Base-by-base conservation (phyloP, 2,888 invertebrate genomes). In the Epinotia nisella region DNA sequence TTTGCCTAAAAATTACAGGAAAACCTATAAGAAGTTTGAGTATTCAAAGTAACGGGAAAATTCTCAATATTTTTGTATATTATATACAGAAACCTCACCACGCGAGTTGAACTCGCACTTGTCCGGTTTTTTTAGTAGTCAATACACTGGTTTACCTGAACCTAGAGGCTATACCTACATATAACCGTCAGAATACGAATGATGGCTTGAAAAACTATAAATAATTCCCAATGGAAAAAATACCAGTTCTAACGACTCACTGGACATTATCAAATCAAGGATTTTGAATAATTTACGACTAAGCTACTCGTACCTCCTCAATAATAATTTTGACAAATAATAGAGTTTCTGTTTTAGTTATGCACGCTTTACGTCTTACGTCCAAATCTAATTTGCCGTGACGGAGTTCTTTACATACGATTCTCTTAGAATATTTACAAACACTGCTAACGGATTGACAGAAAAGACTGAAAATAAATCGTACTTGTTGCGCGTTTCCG, bases 401-500 rank as follows among this genome's bases (percentile, higher is more conserved):
- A 87, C 90, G 82, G 83, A 91, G 75, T 74, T 62, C 79, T 87
- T 86, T 88, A 87, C 82, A 88, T 81, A 86, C 85, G 87, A 86
- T 82, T 84, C 79, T 82, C 80, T 80, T 77, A 77, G 66, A 76
- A 80, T 80, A 78, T 78, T 78, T 76, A 81, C 79, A 80, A 76
- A 82, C 77, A 75, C 62, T 56, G 68, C 69, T 41, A 58, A 55
- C 60, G 60, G 56, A 78, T 77, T 71, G 78, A 70, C 66, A 60
- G 78, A 84, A 81, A 82, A 78, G 24, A 45, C 76, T 78, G 78
- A 83, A 84, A 79, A 77, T 78, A 66, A 70, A 72, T 90, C 93
- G 77, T 91, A 92, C 92, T 87, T 89, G 89, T 88, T 76, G 83
- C 84, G 74, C 82, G 84, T 80, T 87, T 90, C 77, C 78, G 86